Conservation (phyloP, 2,888 invertebrate species). For the Sturmia bella region DNA sequence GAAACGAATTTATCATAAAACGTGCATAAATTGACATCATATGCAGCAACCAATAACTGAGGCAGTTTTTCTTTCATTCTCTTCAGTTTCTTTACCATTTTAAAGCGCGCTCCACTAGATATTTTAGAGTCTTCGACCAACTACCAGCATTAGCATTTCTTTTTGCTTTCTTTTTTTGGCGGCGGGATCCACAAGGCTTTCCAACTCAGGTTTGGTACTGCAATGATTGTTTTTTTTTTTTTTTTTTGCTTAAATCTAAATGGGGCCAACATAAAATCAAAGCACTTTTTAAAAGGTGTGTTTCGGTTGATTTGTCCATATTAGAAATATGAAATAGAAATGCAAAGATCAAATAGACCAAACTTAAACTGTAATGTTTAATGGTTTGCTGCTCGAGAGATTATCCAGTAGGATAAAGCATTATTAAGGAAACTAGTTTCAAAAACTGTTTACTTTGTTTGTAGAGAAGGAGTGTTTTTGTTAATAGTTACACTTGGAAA, state of each 20-base stretch:
- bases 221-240: conserved; percentile 6
- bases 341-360: conserved; percentile 60
- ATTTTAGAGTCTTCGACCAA: background rate
- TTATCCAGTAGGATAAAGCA: conserved; percentile 60
- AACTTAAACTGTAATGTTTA: conserved; percentile 33
- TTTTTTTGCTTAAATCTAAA: conserved; percentile 15
- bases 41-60: conserved; percentile 66
- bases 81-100: conserved; percentile 31
- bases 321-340: conserved; percentile 61
- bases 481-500: conserved; percentile 14
- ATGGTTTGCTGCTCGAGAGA: conserved; percentile 48
- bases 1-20: conserved; percentile 69
- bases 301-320: conserved; percentile 65
- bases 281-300: conserved; percentile 60
- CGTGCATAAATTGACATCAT: conserved; percentile 69
- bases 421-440: conserved; percentile 48
- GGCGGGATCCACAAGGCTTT: conserved; percentile 47
- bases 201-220: conserved; percentile 45
- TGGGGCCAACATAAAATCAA: conserved; percentile 52
- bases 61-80: conserved; percentile 26
- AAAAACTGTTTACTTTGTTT: background rate
- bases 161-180: conserved; percentile 3
- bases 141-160: background rate
- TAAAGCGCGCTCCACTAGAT: conserved; percentile 1
- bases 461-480: conserved; percentile 10